Base-by-base conservation (phyloP, 2,113 vertebrate genomes). In the Odobenus rosmarus region DNA sequence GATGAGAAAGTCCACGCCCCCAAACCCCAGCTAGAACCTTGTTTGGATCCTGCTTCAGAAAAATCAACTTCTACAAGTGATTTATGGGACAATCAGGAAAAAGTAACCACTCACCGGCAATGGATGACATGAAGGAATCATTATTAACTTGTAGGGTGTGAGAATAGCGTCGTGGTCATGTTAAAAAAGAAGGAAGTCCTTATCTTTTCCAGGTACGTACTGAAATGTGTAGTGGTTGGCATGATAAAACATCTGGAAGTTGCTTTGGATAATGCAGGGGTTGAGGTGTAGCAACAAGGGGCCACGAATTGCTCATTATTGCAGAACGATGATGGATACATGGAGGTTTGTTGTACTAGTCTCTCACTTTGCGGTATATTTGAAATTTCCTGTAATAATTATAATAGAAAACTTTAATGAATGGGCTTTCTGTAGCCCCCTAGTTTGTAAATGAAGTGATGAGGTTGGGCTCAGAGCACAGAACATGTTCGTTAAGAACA, bases 311-410 rank as follows among this genome's bases (percentile, higher is more conserved):
- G 61, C 76, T 59, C 10, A 0, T 61, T 76, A 4, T 26, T 62
- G 19, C 12, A 18, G 31, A 71, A 24, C 19, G 23, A 36, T 12
- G 84, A 24, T 31, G 33, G 31, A 6, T 14, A 2, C 10, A 0
- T 42, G 83, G 49, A 57, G 69, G 21, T 18, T 13, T 46, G 2
- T 12, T 39, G 14, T n/a, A 9, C 4, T n/a, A 1, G 36, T 36
- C 28, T 88, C 24, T 61, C 51, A 21, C n/a, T 97, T 72, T 31
- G 51, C 71, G 16, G 3, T 61, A 1, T 36, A 36, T 80, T 86
- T 95, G 69, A 87, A 36, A 49, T 7, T 93, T 93, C 72, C 95
- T 6, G 7, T 71, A 76, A 33, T 84, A 51, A n/a, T 61, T 72
- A 31, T 55, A 85, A 33, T n/a, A 72, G 76, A 74, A 33, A 49